phyloP scores from a whole-genome alignment of 1,140 invertebrate genomes.

The Cyclina sinensis region DNA sequence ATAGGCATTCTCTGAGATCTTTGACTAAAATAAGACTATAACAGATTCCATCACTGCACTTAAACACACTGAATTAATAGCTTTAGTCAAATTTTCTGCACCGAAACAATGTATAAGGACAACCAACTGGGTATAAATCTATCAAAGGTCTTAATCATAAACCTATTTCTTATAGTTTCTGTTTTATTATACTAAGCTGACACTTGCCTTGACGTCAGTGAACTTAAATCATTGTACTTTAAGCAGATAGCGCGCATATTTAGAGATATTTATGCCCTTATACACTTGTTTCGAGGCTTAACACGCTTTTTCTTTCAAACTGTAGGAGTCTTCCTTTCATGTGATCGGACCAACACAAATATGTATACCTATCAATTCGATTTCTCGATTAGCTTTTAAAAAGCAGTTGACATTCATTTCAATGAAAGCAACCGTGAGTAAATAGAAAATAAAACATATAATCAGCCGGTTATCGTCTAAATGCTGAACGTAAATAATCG shows the following conservation, averaged over 20 bases:
- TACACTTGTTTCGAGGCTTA: background rate
- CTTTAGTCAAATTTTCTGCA: too few relatives aligned
- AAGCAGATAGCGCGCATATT: background rate
- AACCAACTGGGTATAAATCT: too few relatives aligned
- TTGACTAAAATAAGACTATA: too few relatives aligned
- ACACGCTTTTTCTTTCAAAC: background rate
- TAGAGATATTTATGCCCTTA: background rate
- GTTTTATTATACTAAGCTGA: background rate
- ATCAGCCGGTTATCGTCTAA: background rate
- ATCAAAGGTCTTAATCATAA: too few relatives aligned
- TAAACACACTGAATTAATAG: too few relatives aligned
- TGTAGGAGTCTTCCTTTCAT: constrained; percentile 18
- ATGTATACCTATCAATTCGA: constrained; percentile 27
- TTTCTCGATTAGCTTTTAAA: constrained; percentile 12
- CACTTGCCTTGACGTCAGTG: background rate
- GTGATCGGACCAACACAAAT: constrained; percentile 30
- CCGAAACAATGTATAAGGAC: too few relatives aligned
- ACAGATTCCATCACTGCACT: too few relatives aligned
- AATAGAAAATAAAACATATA: constrained; percentile 11
- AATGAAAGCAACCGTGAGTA: constrained; percentile 20
- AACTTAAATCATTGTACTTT: background rate
- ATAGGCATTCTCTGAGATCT: too few relatives aligned
- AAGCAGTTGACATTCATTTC: constrained; percentile 7
- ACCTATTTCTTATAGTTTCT: background rate
- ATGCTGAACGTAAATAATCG: background rate